A percentile compares a stretch with the other conserved stretches of the same genome.
Evolutionary conservation across 2,797 vertebrate genomes (phyloP).

Genomic region (Thamnophis elegans): DNA sequence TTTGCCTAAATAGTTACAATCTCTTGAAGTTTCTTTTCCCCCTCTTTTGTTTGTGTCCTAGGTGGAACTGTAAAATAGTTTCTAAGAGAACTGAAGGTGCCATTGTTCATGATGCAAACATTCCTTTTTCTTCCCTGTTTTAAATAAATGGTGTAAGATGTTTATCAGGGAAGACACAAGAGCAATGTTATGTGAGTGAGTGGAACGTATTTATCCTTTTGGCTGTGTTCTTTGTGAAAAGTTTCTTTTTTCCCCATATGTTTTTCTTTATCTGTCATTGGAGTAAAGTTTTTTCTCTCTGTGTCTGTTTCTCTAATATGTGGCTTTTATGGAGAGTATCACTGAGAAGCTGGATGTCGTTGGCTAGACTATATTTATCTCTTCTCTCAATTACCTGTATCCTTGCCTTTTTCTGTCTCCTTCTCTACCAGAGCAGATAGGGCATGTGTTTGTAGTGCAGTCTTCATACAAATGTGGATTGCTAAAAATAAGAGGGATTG

Average conservation of each 20-base stretch:
- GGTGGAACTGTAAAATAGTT: not conserved
- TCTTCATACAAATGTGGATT: not conserved
- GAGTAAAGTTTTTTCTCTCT: not conserved
- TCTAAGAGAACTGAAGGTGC: not conserved
- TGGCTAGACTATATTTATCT: not conserved
- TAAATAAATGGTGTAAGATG: not conserved
- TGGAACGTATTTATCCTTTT: not conserved
- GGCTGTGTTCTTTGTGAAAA: not conserved
- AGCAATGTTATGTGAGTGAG: not conserved
- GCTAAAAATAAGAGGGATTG: not conserved
- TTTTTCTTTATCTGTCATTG: not conserved
- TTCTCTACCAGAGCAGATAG: not conserved
- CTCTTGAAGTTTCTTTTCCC: not conserved
- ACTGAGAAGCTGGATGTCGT: not conserved
- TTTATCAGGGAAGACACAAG: not conserved
- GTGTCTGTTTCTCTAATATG: not conserved
- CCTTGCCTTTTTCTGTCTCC: not conserved
- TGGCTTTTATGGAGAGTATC: not conserved
- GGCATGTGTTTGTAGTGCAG: not conserved
- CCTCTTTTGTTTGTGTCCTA: not conserved
- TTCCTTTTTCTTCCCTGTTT: not conserved
- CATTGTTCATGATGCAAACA: no score
- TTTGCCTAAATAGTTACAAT: conserved; percentile 1
- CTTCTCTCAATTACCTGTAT: not conserved
- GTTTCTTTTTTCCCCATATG: not conserved